Base-by-base conservation (phyloP, 2,888 invertebrate species). In the Hyposoter dolosus region DNA sequence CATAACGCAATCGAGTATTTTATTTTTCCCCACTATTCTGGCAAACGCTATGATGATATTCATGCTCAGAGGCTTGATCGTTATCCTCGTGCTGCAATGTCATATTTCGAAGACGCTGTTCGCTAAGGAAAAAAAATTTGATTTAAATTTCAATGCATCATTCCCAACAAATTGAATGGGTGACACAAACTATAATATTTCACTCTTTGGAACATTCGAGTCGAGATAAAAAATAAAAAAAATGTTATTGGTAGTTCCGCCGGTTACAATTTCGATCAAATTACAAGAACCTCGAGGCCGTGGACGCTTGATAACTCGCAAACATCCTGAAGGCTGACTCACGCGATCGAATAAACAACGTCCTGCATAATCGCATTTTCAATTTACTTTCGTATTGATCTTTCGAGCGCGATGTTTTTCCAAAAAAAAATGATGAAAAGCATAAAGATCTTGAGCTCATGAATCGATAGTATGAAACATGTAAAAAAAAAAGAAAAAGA, bases 1-100 rank as follows among this genome's bases (percentile, higher is more conserved):
- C 75, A 75, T 83, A 80, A 80, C 83, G 80, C 72, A 77, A 83
- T 81, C 76, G 79, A 53, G 6, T 47, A n/a, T 66, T 78, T 77
- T 81, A 71, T 81, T 72, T 60, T 74, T 53, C 23, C 60, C 75
- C 68, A 47, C 45, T 68, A 68, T 32, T 50, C n/a, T 72, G 53
- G 15, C 28, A 28, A 63, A 66, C 43, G 19, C 23, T 75, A 43
- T 60, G 66, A 65, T 28, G 56, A 71, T 60, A 60, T 76, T 23
- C 19, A 71, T 47, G 19, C 60, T 71, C 68, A 28, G 53, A 23
- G 68, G 72, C 47, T 19, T 78, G 82, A 82, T 82, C 82, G 71
- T 17, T 50, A 40, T 66, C 50, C n/a, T 71, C 17, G 1, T 50
- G n/a, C 28, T n/a, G 71, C 32, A 71, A 71, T 32, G 50, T 28